Percentiles rank a stretch among this genome's conserved stretches.
These are phyloP conservation scores for Meloidogyne floridensis DNA, from an alignment of 1,140 invertebrate species.

Conservation along the genomic window DNA sequence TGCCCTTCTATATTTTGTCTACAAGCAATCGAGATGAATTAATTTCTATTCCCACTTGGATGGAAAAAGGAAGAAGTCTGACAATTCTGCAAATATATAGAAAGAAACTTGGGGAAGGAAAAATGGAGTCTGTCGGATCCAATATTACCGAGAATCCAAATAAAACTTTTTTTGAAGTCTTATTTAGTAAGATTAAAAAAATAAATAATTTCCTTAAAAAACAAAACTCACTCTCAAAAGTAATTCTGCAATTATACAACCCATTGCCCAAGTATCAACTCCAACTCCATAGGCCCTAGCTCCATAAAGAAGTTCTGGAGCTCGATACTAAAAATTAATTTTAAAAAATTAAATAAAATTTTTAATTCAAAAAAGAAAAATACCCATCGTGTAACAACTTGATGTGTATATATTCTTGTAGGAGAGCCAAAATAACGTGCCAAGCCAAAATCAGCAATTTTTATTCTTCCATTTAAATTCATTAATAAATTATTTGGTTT, in stretches of 20 bases:
- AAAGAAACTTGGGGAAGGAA: no score
- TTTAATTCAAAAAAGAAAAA: neutral
- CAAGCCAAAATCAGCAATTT: conserved; percentile 96
- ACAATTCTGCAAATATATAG: no score
- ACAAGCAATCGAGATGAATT: no score
- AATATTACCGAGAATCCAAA: no score
- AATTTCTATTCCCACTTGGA: no score
- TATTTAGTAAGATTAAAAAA: neutral
- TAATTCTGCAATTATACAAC: conserved; percentile 94
- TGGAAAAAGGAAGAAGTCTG: no score
- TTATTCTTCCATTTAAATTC: conserved; percentile 85
- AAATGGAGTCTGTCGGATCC: no score
- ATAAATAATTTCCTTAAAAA: conserved; percentile 8
- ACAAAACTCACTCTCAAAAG: conserved; percentile 73
- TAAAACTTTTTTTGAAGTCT: no score
- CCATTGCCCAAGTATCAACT: conserved; percentile 98
- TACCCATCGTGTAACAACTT: conserved; percentile 84
- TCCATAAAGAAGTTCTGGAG: conserved; percentile 90
- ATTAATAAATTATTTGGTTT: conserved; percentile 98
- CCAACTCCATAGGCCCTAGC: conserved; percentile 89
- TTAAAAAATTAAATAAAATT: neutral
- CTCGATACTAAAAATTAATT: conserved; percentile 43
- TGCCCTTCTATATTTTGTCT: no score
- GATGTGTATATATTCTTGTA: conserved; percentile 91
- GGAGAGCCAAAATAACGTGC: conserved; percentile 96